Conservation (phyloP, 2,113 vertebrate species). For the Eurystomus gularis region DNA sequence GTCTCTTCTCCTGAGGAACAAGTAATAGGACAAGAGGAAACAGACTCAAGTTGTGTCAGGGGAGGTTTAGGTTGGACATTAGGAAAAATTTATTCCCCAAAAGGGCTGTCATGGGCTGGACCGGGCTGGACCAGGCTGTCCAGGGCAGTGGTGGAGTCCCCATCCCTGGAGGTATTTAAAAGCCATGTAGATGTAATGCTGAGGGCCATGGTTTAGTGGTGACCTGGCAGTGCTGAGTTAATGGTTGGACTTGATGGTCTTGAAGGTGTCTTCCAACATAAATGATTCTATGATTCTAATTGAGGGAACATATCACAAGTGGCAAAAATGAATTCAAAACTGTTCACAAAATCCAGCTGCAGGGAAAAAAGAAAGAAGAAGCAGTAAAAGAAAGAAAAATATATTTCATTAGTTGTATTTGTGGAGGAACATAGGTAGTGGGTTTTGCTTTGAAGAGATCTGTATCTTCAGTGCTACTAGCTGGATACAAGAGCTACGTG, state of each 20-base stretch:
- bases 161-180: not conserved
- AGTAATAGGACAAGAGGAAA: not conserved
- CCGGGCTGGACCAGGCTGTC: not conserved
- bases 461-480: not conserved
- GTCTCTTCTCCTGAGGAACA: too few species aligned
- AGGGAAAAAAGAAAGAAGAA: not conserved
- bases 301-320: not conserved
- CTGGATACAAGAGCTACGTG: not conserved
- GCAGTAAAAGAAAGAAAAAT: not conserved
- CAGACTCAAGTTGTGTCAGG: not conserved
- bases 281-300: not conserved
- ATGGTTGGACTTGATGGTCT: rapidly evolving
- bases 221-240: not conserved
- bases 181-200: not conserved
- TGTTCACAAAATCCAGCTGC: not conserved
- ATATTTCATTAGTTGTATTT: not conserved
- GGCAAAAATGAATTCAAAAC: not conserved
- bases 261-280: not conserved
- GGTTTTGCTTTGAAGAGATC: not conserved
- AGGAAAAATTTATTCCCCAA: not conserved
- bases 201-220: not conserved
- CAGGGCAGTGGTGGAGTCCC: not conserved
- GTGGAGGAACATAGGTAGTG: not conserved
- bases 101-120: not conserved
- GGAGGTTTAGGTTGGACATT: not conserved